Conservation (phyloP, 2,797 vertebrate species). For the Kryptolebias ocellatus region DNA sequence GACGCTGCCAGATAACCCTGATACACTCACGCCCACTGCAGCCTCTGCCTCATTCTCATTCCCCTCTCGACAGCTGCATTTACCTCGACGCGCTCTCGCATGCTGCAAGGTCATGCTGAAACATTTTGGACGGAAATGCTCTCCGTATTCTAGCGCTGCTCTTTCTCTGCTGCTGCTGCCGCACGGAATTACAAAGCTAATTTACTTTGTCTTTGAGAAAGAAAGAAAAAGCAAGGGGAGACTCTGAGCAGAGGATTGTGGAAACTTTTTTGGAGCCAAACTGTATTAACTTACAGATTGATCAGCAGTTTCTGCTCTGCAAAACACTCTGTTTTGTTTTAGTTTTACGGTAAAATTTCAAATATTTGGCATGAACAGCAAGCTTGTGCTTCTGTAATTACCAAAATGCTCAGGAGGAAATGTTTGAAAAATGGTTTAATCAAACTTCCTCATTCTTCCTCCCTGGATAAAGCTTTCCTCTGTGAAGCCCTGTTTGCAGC, state of each 20-base stretch:
- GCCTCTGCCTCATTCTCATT: constrained; percentile 67
- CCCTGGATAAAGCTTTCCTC: constrained; percentile 6
- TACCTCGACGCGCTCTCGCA: constrained; percentile 45
- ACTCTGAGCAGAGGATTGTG: constrained; percentile 44
- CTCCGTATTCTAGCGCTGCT: constrained; percentile 20
- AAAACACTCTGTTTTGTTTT: constrained; percentile 18
- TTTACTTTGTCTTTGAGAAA: constrained; percentile 55
- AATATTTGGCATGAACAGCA: constrained; percentile 22
- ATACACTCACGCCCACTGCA: constrained; percentile 28
- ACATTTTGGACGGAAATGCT: constrained; percentile 53
- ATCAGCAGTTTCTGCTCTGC: constrained; percentile 32
- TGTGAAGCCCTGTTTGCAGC: constrained; percentile 5
- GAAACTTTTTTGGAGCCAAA: constrained; percentile 27
- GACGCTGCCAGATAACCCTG: constrained; percentile 56
- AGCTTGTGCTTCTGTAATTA: constrained; percentile 23
- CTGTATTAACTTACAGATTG: constrained; percentile 10
- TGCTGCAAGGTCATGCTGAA: constrained; percentile 71
- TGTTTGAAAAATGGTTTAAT: constrained; percentile 8
- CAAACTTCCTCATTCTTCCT: not conserved
- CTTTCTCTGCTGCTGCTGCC: constrained; percentile 17
- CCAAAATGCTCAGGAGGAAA: constrained; percentile 22
- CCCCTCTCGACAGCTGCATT: constrained; percentile 44
- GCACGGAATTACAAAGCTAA: constrained; percentile 38
- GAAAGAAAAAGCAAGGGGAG: constrained; percentile 30
- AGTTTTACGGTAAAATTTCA: not conserved